phyloP scores from a whole-genome alignment of 2,113 vertebrate genomes.

The Tupaia chinensis region DNA sequence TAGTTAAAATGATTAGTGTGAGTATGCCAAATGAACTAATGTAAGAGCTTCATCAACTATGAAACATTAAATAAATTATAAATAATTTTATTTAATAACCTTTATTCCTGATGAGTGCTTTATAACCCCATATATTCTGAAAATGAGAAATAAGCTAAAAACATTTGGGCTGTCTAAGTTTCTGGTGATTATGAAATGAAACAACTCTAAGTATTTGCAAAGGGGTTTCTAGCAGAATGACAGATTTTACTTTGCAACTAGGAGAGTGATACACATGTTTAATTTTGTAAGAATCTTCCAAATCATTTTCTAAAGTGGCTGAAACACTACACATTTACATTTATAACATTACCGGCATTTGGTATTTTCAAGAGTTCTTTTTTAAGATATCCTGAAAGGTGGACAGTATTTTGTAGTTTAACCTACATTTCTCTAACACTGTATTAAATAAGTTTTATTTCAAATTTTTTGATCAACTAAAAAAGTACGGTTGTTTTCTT shows the following conservation, averaged over 20 bases:
- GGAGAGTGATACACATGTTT: neutral
- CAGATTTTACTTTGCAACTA: neutral
- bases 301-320: neutral
- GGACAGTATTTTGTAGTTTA: neutral
- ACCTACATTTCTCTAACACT: neutral
- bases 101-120: neutral
- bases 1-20: conserved; percentile 22
- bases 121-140: conserved; percentile 20
- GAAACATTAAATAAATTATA: conserved; percentile 13
- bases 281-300: conserved; percentile 24
- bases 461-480: neutral
- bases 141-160: neutral
- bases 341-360: neutral
- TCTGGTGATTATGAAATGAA: neutral
- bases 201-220: neutral
- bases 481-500: neutral
- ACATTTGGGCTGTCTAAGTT: neutral
- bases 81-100: neutral
- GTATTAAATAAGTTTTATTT: conserved; percentile 28
- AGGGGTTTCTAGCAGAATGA: neutral
- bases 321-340: neutral
- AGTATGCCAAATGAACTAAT: conserved; percentile 25
- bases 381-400: neutral
- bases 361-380: neutral
- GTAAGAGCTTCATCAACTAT: neutral